Evolutionary conservation across 2,113 vertebrate genomes (phyloP), one percentile per base, ranked within the genome.

Genomic region (Penelope pileata): DNA sequence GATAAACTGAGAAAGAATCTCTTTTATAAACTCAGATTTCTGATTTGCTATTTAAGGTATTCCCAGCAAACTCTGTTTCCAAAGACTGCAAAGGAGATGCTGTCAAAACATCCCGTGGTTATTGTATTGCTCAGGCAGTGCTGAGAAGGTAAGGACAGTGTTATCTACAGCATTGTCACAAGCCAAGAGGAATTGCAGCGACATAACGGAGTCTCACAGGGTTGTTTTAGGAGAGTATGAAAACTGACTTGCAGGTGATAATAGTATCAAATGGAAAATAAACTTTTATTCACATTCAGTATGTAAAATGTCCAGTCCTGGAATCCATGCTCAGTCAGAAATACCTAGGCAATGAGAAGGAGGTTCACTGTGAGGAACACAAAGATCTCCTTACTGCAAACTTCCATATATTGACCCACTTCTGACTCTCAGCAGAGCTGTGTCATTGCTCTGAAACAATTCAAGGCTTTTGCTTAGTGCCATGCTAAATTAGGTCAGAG

Each of bases 1-100:
- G 91, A 85, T 94, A 96, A 92, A 94, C 88, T 59, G 67, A 74
- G 17, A 29, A 88, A 92, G 92, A 93, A 96, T 95, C 43, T 38
- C 34, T 88, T 95, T 86, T 95, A 60, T 96, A 96, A 94, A 94
- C 91, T 94, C 34, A 43, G 75, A 77, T 88, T 91, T 83, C 84
- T 66, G 9, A 48, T 62, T 91, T 76, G 81, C 91, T 91, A 83
- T 96, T 96, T 90, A 95, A 91, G 66, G 67, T 73, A 60, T 63
- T 91, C 72, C 40, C 72, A 92, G 86, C 59, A 87, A 92, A 82
- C 64, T 32, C 70, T 70, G 70, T 69, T 90, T 77, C 54, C 83
- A 77, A 47, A 60, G 75, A 54, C 72, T 59, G 73, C 50, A 54
- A 51, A 74, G 83, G 42, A 77, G 88, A 54, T 81, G 38, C 51